Conservation (phyloP, 2,797 vertebrate species). For the Galaxias olidus region DNA sequence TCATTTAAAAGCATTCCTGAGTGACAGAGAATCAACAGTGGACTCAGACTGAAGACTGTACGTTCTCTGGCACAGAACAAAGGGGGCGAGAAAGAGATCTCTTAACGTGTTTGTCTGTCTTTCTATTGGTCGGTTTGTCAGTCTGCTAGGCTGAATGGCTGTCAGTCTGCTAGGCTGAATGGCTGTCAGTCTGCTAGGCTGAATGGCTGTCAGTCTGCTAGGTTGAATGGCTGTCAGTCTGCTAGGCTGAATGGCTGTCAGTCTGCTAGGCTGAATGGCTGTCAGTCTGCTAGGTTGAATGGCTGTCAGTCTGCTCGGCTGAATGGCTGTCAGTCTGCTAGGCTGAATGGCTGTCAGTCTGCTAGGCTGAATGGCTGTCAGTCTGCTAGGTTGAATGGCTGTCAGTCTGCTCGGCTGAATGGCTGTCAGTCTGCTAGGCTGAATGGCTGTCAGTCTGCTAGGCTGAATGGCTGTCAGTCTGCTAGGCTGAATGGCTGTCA, state of each 20-base stretch:
- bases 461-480: neutral
- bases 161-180: neutral
- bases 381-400: neutral
- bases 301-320: neutral
- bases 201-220: neutral
- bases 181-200: neutral
- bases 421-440: neutral
- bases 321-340: neutral
- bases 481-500: too few relatives aligned
- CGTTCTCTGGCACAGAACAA: neutral
- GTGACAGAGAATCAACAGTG: slow-evolving; percentile 11
- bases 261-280: neutral
- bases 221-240: neutral
- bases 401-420: too few relatives aligned
- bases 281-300: too few relatives aligned
- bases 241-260: neutral
- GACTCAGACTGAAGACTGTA: neutral
- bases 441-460: neutral
- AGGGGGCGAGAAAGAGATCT: slow-evolving; percentile 5
- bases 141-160: neutral
- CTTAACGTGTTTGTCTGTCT: neutral
- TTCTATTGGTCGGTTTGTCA: neutral
- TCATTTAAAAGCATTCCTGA: slow-evolving; percentile 13
- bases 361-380: too few relatives aligned
- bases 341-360: neutral